Base-by-base conservation (phyloP, 2,113 vertebrate genomes). In the Halichoerus grypus region DNA sequence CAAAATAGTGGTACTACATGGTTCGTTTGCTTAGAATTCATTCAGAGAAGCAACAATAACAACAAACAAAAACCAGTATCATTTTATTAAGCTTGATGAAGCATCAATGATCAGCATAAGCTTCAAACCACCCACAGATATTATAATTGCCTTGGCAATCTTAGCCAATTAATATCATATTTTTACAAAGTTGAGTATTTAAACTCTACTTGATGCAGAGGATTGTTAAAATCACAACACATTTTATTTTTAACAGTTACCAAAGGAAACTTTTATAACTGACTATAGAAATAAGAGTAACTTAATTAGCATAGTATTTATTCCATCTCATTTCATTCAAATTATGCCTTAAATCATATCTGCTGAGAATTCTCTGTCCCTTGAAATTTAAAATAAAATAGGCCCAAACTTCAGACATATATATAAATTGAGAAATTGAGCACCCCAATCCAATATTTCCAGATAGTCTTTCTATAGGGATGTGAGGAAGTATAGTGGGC, bases 131-230 rank as follows among this genome's bases (percentile, higher is more conserved):
- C 97, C 96, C 94, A 98, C 95, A 74, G 94, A 81, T 98, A 82
- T 36, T 97, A 98, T 98, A 98, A 98, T 98, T 98, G 93, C 14
- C 97, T 98, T 98, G 97, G 87, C 91, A 98, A 77, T 94, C 96
- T 96, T 97, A 96, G 19, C 28, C 96, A 98, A 98, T 98, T 98
- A 98, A 97, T 94, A 97, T 95, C 61, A 98, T 95, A 72, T 97
- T 53, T 97, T 85, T 90, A 94, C 12, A 97, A 97, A 98, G 95
- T 88, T 96, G 85, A 94, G 84, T 97, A 96, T 98, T 98, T 96
- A 97, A 85, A 96, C 26, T 96, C 13, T 86, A 95, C 21, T 98
- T 69, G 86, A 97, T 94, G 22, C 10, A 87, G 42, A 90, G 97
- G 94, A 46, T 42, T 94, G 5, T 95, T 98, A 93, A 39, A 97